phyloP scores from a whole-genome alignment of 35 echinoderm and acorn worm genomes.

The Acanthaster planci region DNA sequence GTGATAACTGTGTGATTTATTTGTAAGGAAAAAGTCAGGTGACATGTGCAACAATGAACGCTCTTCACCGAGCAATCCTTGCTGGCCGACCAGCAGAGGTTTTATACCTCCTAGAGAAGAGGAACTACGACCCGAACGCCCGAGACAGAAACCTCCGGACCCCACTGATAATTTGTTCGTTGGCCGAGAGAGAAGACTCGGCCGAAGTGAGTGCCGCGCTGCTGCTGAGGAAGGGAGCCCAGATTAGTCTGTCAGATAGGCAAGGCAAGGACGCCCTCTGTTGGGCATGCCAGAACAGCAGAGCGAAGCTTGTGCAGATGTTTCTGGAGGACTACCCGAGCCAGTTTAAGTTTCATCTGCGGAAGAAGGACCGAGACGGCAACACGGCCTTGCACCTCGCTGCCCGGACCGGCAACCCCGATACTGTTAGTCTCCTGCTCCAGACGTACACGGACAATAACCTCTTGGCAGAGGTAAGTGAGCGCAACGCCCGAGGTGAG shows the following conservation, averaged over 20 bases:
- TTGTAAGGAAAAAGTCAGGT: too few relatives aligned
- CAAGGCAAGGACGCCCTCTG: slow-evolving; percentile 38
- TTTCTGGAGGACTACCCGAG: slow-evolving; percentile 18
- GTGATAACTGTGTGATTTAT: too few relatives aligned
- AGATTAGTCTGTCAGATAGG: slow-evolving; percentile 23
- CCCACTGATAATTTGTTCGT: slow-evolving; percentile 36
- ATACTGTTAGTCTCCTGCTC: slow-evolving; percentile 26
- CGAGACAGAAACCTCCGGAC: slow-evolving; percentile 16
- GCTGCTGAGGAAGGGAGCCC: slow-evolving; percentile 37
- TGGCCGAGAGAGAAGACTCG: slow-evolving; percentile 3
- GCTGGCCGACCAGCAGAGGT: slow-evolving; percentile 13
- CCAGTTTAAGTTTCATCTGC: slow-evolving; percentile 32
- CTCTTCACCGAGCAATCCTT: slow-evolving; percentile 47
- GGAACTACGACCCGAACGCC: not conserved
- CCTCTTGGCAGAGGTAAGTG: not conserved
- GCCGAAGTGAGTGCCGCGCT: not conserved
- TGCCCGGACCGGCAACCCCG: slow-evolving; percentile 18
- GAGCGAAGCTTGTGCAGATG: not conserved
- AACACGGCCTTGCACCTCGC: slow-evolving; percentile 58
- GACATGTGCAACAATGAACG: slow-evolving; percentile 13
- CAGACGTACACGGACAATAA: not conserved
- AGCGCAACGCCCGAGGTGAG: slow-evolving; percentile 18
- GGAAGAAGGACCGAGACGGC: slow-evolving; percentile 41
- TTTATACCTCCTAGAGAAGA: slow-evolving; percentile 23
- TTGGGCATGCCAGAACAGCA: slow-evolving; percentile 36